phyloP scores from a whole-genome alignment of 2,113 vertebrate species.

The Nematolebias whitei region DNA sequence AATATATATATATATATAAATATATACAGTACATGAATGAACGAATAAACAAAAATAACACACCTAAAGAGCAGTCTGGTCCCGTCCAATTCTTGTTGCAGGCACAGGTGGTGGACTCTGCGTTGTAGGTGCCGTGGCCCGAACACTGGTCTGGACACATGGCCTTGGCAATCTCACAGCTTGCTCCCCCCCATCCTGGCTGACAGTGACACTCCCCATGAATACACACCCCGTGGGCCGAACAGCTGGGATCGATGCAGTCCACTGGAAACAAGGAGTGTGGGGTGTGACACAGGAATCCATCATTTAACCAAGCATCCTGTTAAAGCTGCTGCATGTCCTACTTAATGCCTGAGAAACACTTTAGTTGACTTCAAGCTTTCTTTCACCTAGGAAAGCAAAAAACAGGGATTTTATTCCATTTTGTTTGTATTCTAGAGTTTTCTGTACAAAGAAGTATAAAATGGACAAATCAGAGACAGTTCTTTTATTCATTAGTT shows the following conservation, averaged over 20 bases:
- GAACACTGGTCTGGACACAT: conserved; percentile 98
- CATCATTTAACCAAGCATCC: not conserved
- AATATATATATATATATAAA: too few species aligned
- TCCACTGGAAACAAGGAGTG: conserved; percentile 82
- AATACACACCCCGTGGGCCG: conserved; percentile 91
- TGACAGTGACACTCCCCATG: conserved; percentile 96
- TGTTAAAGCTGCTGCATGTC: not conserved
- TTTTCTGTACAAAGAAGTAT: too few species aligned
- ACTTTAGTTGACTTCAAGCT: not conserved
- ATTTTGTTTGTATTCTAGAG: too few species aligned
- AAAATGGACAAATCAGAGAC: too few species aligned
- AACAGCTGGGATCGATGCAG: conserved; percentile 93
- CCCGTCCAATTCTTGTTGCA: conserved; percentile 97
- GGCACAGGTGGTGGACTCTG: conserved; percentile 89
- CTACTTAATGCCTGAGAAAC: not conserved
- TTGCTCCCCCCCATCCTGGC: conserved; percentile 91
- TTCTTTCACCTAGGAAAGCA: too few species aligned
- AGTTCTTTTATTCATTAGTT: too few species aligned
- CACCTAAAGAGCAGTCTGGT: conserved; percentile 94
- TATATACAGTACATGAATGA: too few species aligned
- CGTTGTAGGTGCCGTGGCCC: conserved; percentile 91
- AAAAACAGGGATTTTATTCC: too few species aligned
- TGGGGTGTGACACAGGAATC: not conserved
- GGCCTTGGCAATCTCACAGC: conserved; percentile 93
- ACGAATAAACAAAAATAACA: not conserved